A percentile compares a stretch with the other conserved stretches of the same genome.
Conservation (phyloP, 2,888 invertebrate genomes). For the Agelastica alni region DNA sequence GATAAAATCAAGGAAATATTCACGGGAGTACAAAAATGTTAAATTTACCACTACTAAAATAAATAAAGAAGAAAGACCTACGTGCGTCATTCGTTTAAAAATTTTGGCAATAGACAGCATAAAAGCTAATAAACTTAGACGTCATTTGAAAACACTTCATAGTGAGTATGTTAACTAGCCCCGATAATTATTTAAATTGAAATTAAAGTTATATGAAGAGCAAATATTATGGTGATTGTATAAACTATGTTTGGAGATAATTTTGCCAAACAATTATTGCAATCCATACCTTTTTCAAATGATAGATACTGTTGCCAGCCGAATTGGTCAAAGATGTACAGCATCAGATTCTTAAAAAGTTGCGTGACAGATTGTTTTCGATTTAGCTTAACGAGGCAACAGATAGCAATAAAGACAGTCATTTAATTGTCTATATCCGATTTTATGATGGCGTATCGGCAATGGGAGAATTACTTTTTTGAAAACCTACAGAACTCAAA, state of each 20-base stretch:
- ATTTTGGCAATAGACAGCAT: too few species aligned
- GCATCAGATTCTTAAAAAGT: background rate
- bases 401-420: background rate
- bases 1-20: too few species aligned
- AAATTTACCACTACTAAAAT: too few species aligned
- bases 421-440: background rate
- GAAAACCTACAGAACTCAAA: background rate
- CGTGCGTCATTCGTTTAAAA: too few species aligned
- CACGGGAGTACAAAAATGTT: too few species aligned
- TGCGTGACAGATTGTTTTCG: background rate
- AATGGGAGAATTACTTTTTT: background rate
- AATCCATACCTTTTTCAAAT: background rate
- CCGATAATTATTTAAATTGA: too few species aligned
- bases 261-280: background rate
- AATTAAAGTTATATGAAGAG: too few species aligned
- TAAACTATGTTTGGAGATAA: background rate
- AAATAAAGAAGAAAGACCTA: too few species aligned
- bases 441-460: background rate
- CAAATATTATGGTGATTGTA: too few species aligned
- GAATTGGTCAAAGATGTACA: background rate
- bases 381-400: background rate
- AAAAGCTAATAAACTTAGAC: too few species aligned
- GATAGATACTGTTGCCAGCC: background rate
- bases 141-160: too few species aligned
- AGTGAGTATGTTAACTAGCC: too few species aligned